Base-by-base conservation (phyloP, 2,113 vertebrate genomes). In the Hylia prasina region DNA sequence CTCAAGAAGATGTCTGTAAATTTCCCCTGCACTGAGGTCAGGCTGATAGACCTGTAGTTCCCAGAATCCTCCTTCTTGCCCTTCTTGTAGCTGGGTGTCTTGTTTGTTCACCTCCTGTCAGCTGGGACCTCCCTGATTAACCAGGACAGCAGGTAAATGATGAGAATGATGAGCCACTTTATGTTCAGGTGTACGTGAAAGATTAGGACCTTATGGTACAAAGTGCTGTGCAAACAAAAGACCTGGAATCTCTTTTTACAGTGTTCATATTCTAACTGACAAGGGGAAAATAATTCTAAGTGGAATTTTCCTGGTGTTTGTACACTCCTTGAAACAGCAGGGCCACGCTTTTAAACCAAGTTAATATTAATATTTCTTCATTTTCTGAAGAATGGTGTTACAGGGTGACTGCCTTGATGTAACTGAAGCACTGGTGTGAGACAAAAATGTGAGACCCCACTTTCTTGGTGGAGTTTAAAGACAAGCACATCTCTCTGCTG, bases 361-460 rank as follows among this genome's bases (percentile, higher is more conserved):
- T 66, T 47, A 54, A 11, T 75, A 39, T n/a, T 78, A 83, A 45
- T 57, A 65, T 50, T 70, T 83, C 35, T 71, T 39, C 6, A 8
- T 93, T 82, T 84, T 82, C 60, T 47, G 56, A 69, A 77, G 39
- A 77, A n/a, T 7, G 6, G 27, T 70, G 50, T 77, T 85, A 21
- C 6, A 2, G 50, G 11, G 31, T 47, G 66, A 45, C 76, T 63
- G 82, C 24, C 21, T 57, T 70, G 40, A 60, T 70, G 56, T 73
- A 50, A 81, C 35, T 57, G 1, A 4, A 83, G 50, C 50, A 56
- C 33, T 20, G 27, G 13, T 1, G 0, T 1, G 1, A 35, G 53
- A 22, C 50, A 88, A 77, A 82, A 58, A 54, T 5, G 6, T 27
- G 30, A 92, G 23, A 25, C 24, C 19, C 10, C 2, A 1, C 24